phyloP scores from a whole-genome alignment of 2,888 invertebrate genomes.

The Dryobotodes eremita region DNA sequence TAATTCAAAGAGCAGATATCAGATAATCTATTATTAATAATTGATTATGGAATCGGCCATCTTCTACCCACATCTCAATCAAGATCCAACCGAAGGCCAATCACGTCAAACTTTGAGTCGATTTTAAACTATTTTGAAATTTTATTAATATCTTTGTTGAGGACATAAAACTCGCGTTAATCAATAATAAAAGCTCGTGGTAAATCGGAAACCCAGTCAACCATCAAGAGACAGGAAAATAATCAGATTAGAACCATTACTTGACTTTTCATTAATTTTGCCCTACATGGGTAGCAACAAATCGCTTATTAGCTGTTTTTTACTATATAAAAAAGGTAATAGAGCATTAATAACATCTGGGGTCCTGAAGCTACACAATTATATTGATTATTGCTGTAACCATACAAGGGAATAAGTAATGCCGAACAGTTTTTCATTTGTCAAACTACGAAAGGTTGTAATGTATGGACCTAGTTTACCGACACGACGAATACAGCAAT shows the following conservation, averaged over 20 bases:
- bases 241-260: slow-evolving; percentile 39
- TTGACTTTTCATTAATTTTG: slow-evolving; percentile 49
- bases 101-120: background rate
- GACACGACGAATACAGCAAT: slow-evolving; percentile 35
- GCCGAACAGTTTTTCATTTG: slow-evolving; percentile 60
- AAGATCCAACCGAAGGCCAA: background rate
- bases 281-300: slow-evolving; percentile 47
- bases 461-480: slow-evolving; percentile 34
- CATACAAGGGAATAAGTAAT: slow-evolving; percentile 59
- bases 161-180: background rate
- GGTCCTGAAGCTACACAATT: slow-evolving; percentile 45
- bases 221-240: slow-evolving; percentile 46
- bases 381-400: slow-evolving; percentile 53
- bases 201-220: slow-evolving; percentile 20
- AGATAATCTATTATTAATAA: slow-evolving; percentile 22
- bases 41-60: background rate
- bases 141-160: background rate
- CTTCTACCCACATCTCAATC: slow-evolving; percentile 5
- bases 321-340: slow-evolving; percentile 24
- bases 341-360: slow-evolving; percentile 41
- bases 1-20: slow-evolving; percentile 13
- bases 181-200: slow-evolving; percentile 9
- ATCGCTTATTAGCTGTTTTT: slow-evolving; percentile 49
- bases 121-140: background rate
- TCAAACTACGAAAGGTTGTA: slow-evolving; percentile 33